Base-by-base conservation (phyloP, 2,113 vertebrate genomes). In the Sylvietta virens region DNA sequence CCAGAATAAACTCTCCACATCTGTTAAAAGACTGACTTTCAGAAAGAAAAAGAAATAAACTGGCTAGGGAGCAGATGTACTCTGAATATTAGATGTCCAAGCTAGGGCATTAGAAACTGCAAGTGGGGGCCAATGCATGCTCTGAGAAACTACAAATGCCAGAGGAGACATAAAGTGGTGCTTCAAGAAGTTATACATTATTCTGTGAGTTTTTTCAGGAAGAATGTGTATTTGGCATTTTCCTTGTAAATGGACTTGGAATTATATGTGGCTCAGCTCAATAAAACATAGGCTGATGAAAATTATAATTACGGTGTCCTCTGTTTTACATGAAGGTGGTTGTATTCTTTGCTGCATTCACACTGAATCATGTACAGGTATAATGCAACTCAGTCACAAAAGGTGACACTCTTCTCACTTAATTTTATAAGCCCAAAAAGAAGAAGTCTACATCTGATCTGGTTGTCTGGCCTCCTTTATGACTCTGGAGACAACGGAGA, bases 381-480 rank as follows among this genome's bases (percentile, higher is more conserved):
- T 91, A 85, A 91, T 57, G 23, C 57, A 72, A 57, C 45, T 74
- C 57, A 87, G 81, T 28, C 78, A 87, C 51, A 90, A 83, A 81
- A 86, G 42, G 54, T 90, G 82, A 94, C 64, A 70, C 33, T 51
- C 3, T 1, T 83, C 72, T 86, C 86, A 61, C 61, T 90, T 76
- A 51, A 93, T 91, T 95, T 95, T 81, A 30, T 71, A 78, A 40
- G 10, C 67, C 72, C 39, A 28, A 60, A 91, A 88, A 88, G 47
- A 47, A 86, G 67, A 92, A 92, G 33, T 64, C 80, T 94, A 56
- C 64, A 78, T 71, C 56, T 90, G 56, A 64, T 71, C 44, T 66
- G 56, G 67, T 92, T 86, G 86, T 86, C 91, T 95, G 92, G 76
- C 69, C 72, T 91, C 60, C 86, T 94, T 96, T 94, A 92, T 81